Conservation (phyloP, 92 coral and sea anemone genomes). For the Hydrozoanthus gracilis region DNA sequence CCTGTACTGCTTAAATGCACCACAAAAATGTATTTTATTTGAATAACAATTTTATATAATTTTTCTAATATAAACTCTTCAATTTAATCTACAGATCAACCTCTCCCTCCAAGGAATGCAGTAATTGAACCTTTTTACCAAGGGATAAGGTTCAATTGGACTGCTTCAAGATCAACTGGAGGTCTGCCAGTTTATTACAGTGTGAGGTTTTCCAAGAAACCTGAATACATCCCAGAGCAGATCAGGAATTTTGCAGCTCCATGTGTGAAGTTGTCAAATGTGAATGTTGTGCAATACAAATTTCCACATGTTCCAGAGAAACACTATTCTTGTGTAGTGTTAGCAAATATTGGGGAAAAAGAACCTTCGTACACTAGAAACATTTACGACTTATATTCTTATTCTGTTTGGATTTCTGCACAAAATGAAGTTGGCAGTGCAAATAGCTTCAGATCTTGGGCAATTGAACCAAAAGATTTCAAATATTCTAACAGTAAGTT, state of each 20-base stretch:
- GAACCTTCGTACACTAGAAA: background rate
- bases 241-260: background rate
- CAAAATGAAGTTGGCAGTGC: constrained; percentile 32
- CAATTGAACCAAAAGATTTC: background rate
- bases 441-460: background rate
- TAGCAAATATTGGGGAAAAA: background rate
- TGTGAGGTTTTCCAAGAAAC: background rate
- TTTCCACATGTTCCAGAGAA: background rate
- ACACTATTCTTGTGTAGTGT: background rate
- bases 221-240: background rate
- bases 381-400: background rate
- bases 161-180: background rate
- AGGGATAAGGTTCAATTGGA: constrained; percentile 1
- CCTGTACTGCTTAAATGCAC: no score
- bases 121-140: background rate
- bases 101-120: background rate
- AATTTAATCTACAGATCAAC: constrained; percentile 16
- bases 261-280: background rate
- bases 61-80: background rate
- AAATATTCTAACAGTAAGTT: constrained; percentile 6
- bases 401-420: background rate
- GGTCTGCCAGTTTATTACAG: constrained; percentile 18
- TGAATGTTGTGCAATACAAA: no score
- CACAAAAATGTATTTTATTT: no score
- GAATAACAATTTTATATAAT: background rate